Conservation (phyloP, 1,140 invertebrate genomes). For the Drosophila lacertosa region DNA sequence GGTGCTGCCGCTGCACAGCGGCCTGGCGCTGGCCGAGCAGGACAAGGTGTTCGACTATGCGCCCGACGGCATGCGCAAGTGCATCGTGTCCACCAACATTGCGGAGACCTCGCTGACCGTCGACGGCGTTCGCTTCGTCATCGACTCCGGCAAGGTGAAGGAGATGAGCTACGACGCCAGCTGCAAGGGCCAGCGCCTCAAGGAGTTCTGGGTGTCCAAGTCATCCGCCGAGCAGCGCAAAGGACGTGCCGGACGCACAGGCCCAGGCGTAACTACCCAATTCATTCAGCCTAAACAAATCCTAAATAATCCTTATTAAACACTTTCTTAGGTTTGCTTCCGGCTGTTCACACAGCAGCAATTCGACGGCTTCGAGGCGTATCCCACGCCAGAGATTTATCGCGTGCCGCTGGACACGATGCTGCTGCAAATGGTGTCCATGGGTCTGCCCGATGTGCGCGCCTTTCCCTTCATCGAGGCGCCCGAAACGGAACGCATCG, state of each 20-base stretch:
- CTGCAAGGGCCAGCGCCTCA: slow-evolving; percentile 94
- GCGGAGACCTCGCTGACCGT: slow-evolving; percentile 99
- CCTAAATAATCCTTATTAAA: no score
- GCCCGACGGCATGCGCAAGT: slow-evolving; percentile 97
- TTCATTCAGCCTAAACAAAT: no score
- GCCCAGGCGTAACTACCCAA: slow-evolving; percentile 79
- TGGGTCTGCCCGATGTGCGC: slow-evolving; percentile 95
- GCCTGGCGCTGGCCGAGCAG: slow-evolving; percentile 96
- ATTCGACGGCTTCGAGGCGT: slow-evolving; percentile 89
- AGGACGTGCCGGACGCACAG: slow-evolving; percentile 95
- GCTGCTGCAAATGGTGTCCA: slow-evolving; percentile 96
- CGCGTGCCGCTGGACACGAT: slow-evolving; percentile 96
- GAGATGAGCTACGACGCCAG: slow-evolving; percentile 97
- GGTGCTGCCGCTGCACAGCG: slow-evolving; percentile 96
- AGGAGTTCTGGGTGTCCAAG: slow-evolving; percentile 98
- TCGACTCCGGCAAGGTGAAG: slow-evolving; percentile 98
- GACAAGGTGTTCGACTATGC: slow-evolving; percentile 99
- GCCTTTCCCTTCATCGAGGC: slow-evolving; percentile 98
- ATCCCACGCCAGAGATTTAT: slow-evolving; percentile 95
- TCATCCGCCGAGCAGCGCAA: slow-evolving; percentile 98
- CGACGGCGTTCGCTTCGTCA: slow-evolving; percentile 98
- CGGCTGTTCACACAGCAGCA: slow-evolving; percentile 94
- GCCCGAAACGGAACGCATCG: slow-evolving; percentile 92
- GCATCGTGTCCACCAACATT: slow-evolving; percentile 99
- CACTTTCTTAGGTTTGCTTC: slow-evolving; percentile 86